Conservation (phyloP, 2,113 vertebrate genomes). For the Alexandromys fortis region DNA sequence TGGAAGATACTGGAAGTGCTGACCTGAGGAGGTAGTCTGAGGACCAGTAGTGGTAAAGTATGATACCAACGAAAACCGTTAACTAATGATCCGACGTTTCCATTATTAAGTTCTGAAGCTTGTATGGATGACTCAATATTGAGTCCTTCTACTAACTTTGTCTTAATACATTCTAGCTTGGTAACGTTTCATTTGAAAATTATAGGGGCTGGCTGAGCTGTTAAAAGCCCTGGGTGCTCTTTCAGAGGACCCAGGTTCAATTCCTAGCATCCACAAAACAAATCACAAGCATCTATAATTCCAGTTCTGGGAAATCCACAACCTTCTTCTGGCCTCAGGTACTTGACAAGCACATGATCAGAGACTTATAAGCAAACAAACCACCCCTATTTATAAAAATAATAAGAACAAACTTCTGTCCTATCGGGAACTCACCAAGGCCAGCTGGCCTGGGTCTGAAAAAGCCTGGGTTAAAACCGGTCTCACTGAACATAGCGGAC, state of each 20-base stretch:
- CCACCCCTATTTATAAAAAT: neutral
- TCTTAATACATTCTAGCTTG: slow-evolving; percentile 40
- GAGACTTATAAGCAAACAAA: neutral
- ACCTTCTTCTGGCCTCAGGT: too few relatives aligned
- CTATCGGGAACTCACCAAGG: too few relatives aligned
- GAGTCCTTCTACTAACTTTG: neutral
- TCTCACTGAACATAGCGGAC: too few relatives aligned
- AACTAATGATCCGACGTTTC: neutral
- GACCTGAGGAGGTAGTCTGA: neutral
- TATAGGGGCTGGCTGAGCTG: neutral
- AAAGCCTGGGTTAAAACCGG: too few relatives aligned
- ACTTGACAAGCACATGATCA: neutral
- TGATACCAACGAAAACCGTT: neutral
- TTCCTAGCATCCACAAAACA: too few relatives aligned
- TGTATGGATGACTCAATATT: neutral
- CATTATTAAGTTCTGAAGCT: slow-evolving; percentile 23
- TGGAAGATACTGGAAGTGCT: neutral
- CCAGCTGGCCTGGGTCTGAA: too few relatives aligned
- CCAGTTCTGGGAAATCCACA: neutral
- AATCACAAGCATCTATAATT: neutral
- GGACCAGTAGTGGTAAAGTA: neutral
- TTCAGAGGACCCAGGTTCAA: neutral
- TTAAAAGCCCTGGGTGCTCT: neutral
- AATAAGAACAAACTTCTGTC: neutral
- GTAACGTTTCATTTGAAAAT: neutral